Evolutionary conservation across 2,113 vertebrate species (phyloP).

Genomic region (Gallinago undulata): DNA sequence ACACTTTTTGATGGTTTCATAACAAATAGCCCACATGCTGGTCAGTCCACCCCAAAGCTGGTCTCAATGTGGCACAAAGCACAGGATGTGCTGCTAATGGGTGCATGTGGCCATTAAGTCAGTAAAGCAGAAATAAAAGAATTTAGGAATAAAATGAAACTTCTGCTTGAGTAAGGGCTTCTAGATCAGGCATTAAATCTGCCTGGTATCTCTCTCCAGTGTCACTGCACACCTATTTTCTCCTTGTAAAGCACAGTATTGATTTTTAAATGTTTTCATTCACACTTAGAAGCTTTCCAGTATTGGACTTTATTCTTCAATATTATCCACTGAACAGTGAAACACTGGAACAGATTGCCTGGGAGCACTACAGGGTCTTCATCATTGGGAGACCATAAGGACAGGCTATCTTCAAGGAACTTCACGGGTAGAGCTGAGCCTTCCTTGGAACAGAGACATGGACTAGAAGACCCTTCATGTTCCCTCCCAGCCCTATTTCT

Average conservation of each 20-base stretch:
- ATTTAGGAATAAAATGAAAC: constrained; percentile 32
- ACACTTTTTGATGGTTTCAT: not conserved
- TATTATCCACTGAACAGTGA: not conserved
- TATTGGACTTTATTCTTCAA: constrained; percentile 41
- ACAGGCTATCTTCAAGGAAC: not conserved
- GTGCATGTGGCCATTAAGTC: not conserved
- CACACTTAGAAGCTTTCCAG: constrained; percentile 46
- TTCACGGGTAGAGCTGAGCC: not conserved
- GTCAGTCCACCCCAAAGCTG: not conserved
- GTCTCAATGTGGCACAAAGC: not conserved
- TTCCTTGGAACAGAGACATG: not conserved
- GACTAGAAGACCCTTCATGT: not conserved
- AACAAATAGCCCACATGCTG: not conserved
- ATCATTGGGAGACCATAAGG: not conserved
- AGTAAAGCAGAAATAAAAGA: constrained; percentile 30
- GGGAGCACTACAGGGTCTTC: not conserved
- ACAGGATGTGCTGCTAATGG: not conserved
- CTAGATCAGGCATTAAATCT: constrained; percentile 1
- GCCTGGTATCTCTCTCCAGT: not conserved
- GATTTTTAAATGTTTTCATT: constrained; percentile 56
- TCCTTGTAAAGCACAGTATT: constrained; percentile 50
- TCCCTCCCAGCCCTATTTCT: not conserved
- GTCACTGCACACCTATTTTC: constrained; percentile 31
- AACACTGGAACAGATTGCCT: not conserved
- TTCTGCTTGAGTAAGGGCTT: constrained; percentile 16